Evolutionary conservation across 1,140 invertebrate species (phyloP), one percentile per base, ranked within the genome.

Genomic region (Anoplophora glabripennis): DNA sequence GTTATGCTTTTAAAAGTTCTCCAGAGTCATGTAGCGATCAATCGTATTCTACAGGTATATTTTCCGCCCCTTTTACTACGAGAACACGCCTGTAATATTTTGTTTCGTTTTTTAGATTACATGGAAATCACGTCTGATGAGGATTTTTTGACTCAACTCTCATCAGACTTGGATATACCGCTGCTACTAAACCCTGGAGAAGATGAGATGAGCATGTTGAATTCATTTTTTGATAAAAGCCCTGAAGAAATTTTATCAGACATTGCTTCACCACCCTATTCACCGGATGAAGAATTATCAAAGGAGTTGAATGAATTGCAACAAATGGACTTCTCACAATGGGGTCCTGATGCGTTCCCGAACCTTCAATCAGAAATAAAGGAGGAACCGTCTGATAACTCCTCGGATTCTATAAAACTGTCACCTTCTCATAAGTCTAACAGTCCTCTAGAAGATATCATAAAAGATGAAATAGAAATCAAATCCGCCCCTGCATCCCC

Each of bases 131-230:
- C 53, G 33, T 70, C 71, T 1, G 72, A 71, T 35, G 73, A 73
- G 53, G 72, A 75, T 49, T 73, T 75, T 53, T 51, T 75, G 4
- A 61, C 70, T 46, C 66, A 72, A 46, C 40, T 75, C 34, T 72
- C 72, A 18, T 64, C 67, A 7, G 67, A 68, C 40, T 57, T 75
- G 47, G 67, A 75, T 48, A 73, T 75, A 37, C 73, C 73, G 0
- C 55, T 70, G 10, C 45, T 75, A 10, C 54, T 72, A 36, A 72
- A 73, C 52, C 61, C 64, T 21, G 63, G 63, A 10, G 66, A 74
- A 41, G 68, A 73, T 61, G 70, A 72, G 49, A 41, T 72, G 51
- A 57, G 63, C n/a, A 57, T 73, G 45, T 64, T 73, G 40, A 72
- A 67, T 61, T 69, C 70, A 0, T 65, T 66, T 49, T 59, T 71